Evolutionary conservation across 2,888 invertebrate genomes (phyloP), one percentile per base, ranked within the genome.

Genomic region (Seira sanloemensis): DNA sequence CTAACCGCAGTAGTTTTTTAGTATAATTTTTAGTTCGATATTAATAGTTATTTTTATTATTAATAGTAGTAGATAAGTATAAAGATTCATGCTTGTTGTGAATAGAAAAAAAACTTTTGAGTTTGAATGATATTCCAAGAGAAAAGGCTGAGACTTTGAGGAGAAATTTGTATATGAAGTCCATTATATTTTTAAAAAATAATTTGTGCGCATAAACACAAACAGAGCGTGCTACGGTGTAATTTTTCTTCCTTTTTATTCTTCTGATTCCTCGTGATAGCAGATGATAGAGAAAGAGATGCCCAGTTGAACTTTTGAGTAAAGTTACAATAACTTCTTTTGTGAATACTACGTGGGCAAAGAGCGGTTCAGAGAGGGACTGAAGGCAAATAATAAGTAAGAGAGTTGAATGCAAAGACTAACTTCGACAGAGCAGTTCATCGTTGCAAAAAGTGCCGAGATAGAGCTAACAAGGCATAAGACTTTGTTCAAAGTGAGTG

Each of bases 211-310:
- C 66, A 73, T 67, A 77, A 67, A 76, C 54, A 62, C 54, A 82
- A 82, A 82, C 82, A 82, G 82, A 82, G 82, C 82, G 82, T 82
- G 82, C 16, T 54, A 16, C 23, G 72, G 21, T 54, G 24, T 21
- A 24, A n/a, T n/a, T 24, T 12, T 25, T 24, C 23, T 58, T 37
- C 65, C 19, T 37, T 1, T 65, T 50, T 50, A 62, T 74, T 12
- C 25, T 73, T 26, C 5, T 27, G 27, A 50, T 21, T 26, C 50
- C 19, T 24, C 26, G 50, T 12, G 4, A 37, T 37, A n/a, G n/a
- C n/a, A n/a, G n/a, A n/a, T n/a, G n/a, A n/a, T 2, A 5, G 18
- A 18, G 27, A 24, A 37, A 25, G 5, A 72, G 21, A 62, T 74
- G 74, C 74, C 65, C 74, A 74, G 74, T 74, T 74, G 37, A 18